Base-by-base conservation (phyloP, 2,888 invertebrate genomes). In the Acronicta alni region DNA sequence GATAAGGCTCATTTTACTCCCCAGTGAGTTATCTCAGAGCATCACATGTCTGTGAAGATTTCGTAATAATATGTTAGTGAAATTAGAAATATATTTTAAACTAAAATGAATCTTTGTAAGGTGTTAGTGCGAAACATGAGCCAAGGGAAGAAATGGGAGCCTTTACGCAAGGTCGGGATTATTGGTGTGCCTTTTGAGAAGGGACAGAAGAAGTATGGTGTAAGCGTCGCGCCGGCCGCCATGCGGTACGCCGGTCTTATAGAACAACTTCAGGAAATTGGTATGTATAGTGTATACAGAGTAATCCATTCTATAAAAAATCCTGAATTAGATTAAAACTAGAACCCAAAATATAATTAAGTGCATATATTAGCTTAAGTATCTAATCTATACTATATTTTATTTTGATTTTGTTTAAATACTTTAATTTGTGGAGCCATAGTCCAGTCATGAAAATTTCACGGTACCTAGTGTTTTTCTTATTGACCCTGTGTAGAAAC, bases 141-240 rank as follows among this genome's bases (percentile, higher is more conserved):
- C 70, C 80, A 83, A 46, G 54, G 47, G 51, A 84, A 81, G 69
- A 86, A 84, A 67, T 89, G 84, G 87, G 77, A 85, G 64, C 85
- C 89, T 2, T 75, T 92, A 72, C 82, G 84, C 35, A 95, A 94
- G 89, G 95, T 97, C 45, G 97, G 97, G 39, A 95, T 97, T 75
- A 90, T 97, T 55, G 97, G 97, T n/a, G 97, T 97, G 35, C 97
- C 97, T 6, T 97, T 97, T 81, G 96, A 96, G 73, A 97, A 97
- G 81, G 97, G 97, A 0, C 97, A 97, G 88, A 93, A 92, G 67
- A 97, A 96, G 83, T 91, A 93, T 75, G 98, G 98, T 20, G 97
- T 97, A 1, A 96, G 95, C 51, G 87, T 95, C 64, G 97, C 96
- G 1, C 97, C 97, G 0, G 95, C 96, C 41, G 94, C 94, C 0